Evolutionary conservation across 2,888 invertebrate genomes (phyloP).

Genomic region (Steinernema hermaphroditum): DNA sequence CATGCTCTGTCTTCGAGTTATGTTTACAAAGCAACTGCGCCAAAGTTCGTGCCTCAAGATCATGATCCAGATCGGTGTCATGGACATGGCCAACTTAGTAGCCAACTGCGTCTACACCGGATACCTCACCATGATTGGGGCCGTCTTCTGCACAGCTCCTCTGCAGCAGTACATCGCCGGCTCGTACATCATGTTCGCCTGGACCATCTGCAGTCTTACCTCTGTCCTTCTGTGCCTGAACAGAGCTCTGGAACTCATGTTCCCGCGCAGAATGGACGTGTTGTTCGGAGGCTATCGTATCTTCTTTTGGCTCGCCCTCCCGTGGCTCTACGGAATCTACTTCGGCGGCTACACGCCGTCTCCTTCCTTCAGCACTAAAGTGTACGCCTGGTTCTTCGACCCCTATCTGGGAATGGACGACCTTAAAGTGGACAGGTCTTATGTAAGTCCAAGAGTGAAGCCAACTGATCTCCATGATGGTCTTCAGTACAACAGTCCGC

Average conservation of each 20-base stretch:
- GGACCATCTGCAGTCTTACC: background rate
- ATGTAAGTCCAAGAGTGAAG: background rate
- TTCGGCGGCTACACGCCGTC: constrained; percentile 24
- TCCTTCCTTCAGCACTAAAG: constrained; percentile 21
- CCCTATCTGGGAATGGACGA: constrained; percentile 27
- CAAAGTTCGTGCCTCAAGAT: constrained; percentile 32
- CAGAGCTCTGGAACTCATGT: constrained; percentile 23
- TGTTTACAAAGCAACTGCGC: constrained; percentile 21
- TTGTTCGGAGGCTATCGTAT: constrained; percentile 26
- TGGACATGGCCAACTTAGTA: constrained; percentile 18
- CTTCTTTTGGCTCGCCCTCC: background rate
- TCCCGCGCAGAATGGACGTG: background rate
- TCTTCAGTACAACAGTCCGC: constrained; percentile 12
- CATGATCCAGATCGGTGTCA: constrained; percentile 33
- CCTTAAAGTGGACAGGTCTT: background rate
- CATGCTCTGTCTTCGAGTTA: constrained; percentile 15
- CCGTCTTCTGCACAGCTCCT: constrained; percentile 32
- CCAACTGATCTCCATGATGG: background rate
- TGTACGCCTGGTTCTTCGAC: constrained; percentile 33
- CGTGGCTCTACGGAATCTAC: constrained; percentile 29
- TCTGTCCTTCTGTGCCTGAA: constrained; percentile 14
- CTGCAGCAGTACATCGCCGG: constrained; percentile 26
- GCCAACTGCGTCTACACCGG: constrained; percentile 16
- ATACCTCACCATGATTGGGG: constrained; percentile 22
- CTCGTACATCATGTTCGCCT: background rate